A percentile compares a stretch with the other conserved stretches of the same genome.
phyloP scores from a whole-genome alignment of 2,113 vertebrate genomes.

The Montifringilla adamsi region DNA sequence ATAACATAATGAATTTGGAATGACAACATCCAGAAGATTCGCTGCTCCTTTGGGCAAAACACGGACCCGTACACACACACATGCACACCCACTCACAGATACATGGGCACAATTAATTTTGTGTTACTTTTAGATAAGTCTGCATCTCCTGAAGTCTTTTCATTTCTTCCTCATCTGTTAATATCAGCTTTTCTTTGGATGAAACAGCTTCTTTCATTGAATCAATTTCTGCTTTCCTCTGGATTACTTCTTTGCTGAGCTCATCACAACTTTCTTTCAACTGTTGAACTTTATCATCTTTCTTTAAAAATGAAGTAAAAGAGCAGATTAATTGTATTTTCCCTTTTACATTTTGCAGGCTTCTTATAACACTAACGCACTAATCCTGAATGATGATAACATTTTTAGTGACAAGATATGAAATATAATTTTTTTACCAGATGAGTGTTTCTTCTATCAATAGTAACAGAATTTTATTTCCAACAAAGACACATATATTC shows the following conservation, averaged over 20 bases:
- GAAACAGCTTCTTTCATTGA: slow-evolving; percentile 79
- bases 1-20: neutral
- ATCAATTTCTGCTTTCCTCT: slow-evolving; percentile 82
- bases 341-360: neutral
- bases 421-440: neutral
- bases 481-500: neutral
- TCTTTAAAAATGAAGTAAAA: slow-evolving; percentile 70
- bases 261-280: slow-evolving; percentile 83
- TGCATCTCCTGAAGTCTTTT: slow-evolving; percentile 74
- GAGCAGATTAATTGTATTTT: neutral
- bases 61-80: neutral
- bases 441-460: neutral
- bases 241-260: slow-evolving; percentile 80
- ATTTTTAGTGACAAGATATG: neutral
- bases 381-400: neutral
- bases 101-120: neutral
- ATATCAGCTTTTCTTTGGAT: slow-evolving; percentile 69
- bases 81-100: neutral
- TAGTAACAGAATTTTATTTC: neutral
- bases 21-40: neutral
- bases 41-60: neutral
- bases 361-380: neutral
- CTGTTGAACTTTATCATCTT: slow-evolving; percentile 68
- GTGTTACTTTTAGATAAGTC: slow-evolving; percentile 77
- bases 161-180: slow-evolving; percentile 77